A percentile compares a stretch with the other conserved stretches of the same genome.
phyloP scores from a whole-genome alignment of 2,113 vertebrate species.

The Nothobranchius kuhntae region DNA sequence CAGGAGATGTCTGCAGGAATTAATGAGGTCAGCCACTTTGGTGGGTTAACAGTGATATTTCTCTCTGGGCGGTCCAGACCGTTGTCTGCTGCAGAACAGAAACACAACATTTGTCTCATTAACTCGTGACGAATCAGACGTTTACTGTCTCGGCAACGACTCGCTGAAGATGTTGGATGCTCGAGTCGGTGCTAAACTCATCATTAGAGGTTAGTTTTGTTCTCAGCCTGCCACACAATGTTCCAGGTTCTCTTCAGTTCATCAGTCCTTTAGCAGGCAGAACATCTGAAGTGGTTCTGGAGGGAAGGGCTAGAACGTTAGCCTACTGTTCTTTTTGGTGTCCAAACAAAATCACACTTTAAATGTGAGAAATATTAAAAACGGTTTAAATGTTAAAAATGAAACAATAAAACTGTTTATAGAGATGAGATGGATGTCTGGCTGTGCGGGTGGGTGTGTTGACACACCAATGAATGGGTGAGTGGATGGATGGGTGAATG shows the following conservation, averaged over 20 bases:
- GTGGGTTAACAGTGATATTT: constrained; percentile 67
- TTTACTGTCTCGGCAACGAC: constrained; percentile 13
- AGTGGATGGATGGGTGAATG: too few relatives aligned
- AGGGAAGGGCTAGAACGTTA: constrained; percentile 6
- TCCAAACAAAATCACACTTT: too few relatives aligned
- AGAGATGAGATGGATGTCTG: too few relatives aligned
- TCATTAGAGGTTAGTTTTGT: constrained; percentile 59
- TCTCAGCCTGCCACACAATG: constrained; percentile 25
- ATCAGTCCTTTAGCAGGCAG: constrained; percentile 23
- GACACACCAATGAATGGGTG: too few relatives aligned
- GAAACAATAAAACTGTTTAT: too few relatives aligned
- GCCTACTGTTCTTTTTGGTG: too few relatives aligned
- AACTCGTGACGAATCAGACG: constrained; percentile 18
- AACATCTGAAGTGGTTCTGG: constrained; percentile 41
- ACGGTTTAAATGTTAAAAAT: too few relatives aligned
- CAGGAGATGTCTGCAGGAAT: constrained; percentile 66
- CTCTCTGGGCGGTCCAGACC: constrained; percentile 49
- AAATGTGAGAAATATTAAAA: too few relatives aligned
- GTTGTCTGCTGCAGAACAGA: constrained; percentile 46
- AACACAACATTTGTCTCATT: constrained; percentile 74
- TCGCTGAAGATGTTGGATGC: constrained; percentile 15
- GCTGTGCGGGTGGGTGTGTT: too few relatives aligned
- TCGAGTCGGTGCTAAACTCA: constrained; percentile 33
- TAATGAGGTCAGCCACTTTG: constrained; percentile 73
- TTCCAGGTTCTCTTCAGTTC: constrained; percentile 14